These are phyloP conservation scores for Conus canariensis DNA, from an alignment of 2,888 invertebrate genomes.

Conservation along the genomic window DNA sequence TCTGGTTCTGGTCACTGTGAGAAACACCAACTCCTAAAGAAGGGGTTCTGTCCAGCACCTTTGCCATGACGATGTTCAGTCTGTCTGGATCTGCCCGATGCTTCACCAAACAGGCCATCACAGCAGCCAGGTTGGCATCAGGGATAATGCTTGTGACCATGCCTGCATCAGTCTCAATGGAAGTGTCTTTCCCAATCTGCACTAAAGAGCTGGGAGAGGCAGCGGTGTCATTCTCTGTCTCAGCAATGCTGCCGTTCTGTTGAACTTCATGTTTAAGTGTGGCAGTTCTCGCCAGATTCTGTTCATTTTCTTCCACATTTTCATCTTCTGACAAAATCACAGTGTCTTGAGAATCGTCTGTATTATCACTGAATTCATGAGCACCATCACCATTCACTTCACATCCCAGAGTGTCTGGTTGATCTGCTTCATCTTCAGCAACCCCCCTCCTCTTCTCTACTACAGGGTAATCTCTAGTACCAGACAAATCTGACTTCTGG, in stretches of 20 bases:
- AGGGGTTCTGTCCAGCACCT: conserved; percentile 55
- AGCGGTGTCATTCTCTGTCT: background rate
- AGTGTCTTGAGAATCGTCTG: background rate
- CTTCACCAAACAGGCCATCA: conserved; percentile 61
- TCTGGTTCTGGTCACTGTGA: background rate
- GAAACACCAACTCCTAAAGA: conserved; percentile 6
- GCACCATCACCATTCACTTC: background rate
- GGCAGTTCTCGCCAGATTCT: background rate
- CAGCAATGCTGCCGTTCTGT: background rate
- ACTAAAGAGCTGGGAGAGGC: conserved; percentile 1
- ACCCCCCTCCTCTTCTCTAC: background rate
- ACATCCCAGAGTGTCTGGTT: background rate
- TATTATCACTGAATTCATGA: background rate
- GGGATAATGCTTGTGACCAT: conserved; percentile 58
- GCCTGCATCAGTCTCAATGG: conserved; percentile 63
- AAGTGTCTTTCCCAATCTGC: conserved; percentile 55
- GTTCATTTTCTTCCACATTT: background rate
- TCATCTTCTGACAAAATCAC: background rate
- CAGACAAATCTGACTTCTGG: background rate
- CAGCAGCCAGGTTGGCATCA: conserved; percentile 52
- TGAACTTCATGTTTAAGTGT: background rate
- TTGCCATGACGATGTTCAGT: conserved; percentile 64
- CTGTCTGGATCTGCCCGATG: conserved; percentile 59
- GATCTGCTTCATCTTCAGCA: background rate
- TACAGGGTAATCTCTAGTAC: background rate